phyloP scores from a whole-genome alignment of 2,113 vertebrate genomes.

The Rhizomys pruinosus region DNA sequence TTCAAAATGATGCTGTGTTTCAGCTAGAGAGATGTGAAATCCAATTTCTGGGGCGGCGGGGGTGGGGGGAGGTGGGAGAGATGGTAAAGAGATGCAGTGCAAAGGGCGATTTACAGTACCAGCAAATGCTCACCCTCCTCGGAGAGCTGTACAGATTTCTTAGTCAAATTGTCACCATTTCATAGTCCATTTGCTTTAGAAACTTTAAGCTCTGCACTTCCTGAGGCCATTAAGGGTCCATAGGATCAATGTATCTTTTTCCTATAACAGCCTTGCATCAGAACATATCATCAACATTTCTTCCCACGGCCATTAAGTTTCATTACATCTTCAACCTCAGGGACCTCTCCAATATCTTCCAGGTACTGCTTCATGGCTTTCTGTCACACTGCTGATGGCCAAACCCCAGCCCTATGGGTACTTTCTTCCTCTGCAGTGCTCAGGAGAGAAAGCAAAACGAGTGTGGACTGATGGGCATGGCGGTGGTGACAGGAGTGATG shows the following conservation, averaged over 20 bases:
- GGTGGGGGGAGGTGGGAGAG: background rate
- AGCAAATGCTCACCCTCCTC: background rate
- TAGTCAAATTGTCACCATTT: background rate
- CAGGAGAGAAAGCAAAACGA: background rate
- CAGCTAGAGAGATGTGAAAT: background rate
- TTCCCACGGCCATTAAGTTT: conserved; percentile 89
- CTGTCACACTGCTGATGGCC: fast-evolving
- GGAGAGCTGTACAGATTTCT: background rate
- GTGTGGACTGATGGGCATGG: fast-evolving
- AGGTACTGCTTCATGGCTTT: conserved; percentile 77
- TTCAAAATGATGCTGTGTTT: background rate
- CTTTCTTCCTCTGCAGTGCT: background rate
- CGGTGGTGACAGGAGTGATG: background rate
- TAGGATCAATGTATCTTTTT: conserved; percentile 4
- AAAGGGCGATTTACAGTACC: fast-evolving
- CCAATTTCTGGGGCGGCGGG: background rate
- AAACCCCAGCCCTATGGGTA: fast-evolving
- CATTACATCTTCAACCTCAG: conserved; percentile 89
- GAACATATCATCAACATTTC: conserved; percentile 82
- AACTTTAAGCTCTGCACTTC: background rate
- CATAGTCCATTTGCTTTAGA: background rate
- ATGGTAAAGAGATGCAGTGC: background rate
- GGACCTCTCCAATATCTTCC: conserved; percentile 89
- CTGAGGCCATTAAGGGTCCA: fast-evolving
- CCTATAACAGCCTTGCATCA: conserved; percentile 85